Base-by-base conservation (phyloP, 2,888 invertebrate genomes). In the Strigamia maritima region DNA sequence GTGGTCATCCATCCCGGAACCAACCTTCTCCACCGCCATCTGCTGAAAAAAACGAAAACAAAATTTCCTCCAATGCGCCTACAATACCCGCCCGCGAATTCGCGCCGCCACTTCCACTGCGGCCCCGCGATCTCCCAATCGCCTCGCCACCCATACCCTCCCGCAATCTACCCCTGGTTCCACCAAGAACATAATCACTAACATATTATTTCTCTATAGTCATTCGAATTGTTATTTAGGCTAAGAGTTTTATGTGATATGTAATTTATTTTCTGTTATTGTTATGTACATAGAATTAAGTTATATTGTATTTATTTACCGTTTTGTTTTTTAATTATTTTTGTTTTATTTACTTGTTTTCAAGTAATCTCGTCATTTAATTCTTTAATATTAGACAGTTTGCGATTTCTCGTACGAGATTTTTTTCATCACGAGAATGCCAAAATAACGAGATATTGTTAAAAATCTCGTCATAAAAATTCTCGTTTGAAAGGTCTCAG, bases 81-180 rank as follows among this genome's bases (percentile, higher is more conserved):
- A 77, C 24, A 38, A 77, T 31, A 1, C 75, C 77, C 49, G 77
- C 54, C 65, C 70, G 76, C 24, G 77, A 77, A 31, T 79, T 75
- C 26, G 79, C 44, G n/a, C 80, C 75, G 26, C 78, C 79, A n/a
- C 60, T 80, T 38, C 80, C 80, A 10, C 26, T 24, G 24, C 75
- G 40, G 24, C 76, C 79, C 4, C 75, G 76, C 26, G 78, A 75
- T 19, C 22, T 79, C 76, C 78, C 79, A n/a, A 60, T 26, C 6
- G 70, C 76, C 10, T 79, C 79, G 14, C 80, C 79, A 19, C 81
- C 80, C 22, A 76, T 81, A 28, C 80, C 79, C 22, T 60, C 77
- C 35, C 79, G 81, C 24, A 83, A 84, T 54, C 89, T 90, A 0
- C 90, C 90, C 1, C 89, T 89, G 0, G 88, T 90, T 35, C 90